Conservation (phyloP, 2,113 vertebrate species). For the Cyprinus carpio region DNA sequence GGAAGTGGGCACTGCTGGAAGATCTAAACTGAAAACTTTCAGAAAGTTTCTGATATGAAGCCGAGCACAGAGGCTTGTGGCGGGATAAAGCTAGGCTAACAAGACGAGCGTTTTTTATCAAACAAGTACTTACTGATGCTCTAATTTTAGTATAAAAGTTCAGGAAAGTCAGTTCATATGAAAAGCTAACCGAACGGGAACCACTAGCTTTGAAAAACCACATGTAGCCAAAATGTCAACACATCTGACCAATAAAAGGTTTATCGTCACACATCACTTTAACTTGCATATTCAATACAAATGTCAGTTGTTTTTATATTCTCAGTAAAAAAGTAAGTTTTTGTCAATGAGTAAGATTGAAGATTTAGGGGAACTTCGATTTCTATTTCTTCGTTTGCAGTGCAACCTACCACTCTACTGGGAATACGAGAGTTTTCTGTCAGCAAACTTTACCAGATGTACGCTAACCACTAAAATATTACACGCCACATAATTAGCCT, state of each 20-base stretch:
- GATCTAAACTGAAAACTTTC: constrained; percentile 26
- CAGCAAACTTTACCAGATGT: constrained; percentile 46
- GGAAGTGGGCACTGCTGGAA: constrained; percentile 28
- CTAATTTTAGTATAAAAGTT: background rate
- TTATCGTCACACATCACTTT: background rate
- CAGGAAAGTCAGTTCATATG: background rate
- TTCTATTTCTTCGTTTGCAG: constrained; percentile 8
- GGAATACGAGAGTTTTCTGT: constrained; percentile 31
- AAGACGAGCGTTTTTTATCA: background rate
- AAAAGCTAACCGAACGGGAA: background rate
- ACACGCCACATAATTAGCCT: constrained; percentile 45
- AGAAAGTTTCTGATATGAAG: background rate
- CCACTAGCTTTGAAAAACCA: background rate
- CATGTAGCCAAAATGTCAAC: background rate
- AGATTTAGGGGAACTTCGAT: constrained; percentile 32
- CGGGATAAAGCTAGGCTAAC: background rate
- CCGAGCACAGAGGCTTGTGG: background rate
- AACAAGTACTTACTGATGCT: background rate
- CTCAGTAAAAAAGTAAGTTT: background rate
- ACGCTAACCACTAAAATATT: constrained; percentile 45
- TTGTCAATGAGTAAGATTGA: constrained; percentile 10
- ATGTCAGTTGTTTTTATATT: background rate
- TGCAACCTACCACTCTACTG: constrained; percentile 38
- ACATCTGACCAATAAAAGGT: constrained; percentile 4
- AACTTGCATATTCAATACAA: background rate